Percentiles rank a stretch among this genome's conserved stretches.
These are phyloP conservation scores for Agelaius tricolor DNA, from an alignment of 2,113 vertebrate genomes.

Conservation along the genomic window DNA sequence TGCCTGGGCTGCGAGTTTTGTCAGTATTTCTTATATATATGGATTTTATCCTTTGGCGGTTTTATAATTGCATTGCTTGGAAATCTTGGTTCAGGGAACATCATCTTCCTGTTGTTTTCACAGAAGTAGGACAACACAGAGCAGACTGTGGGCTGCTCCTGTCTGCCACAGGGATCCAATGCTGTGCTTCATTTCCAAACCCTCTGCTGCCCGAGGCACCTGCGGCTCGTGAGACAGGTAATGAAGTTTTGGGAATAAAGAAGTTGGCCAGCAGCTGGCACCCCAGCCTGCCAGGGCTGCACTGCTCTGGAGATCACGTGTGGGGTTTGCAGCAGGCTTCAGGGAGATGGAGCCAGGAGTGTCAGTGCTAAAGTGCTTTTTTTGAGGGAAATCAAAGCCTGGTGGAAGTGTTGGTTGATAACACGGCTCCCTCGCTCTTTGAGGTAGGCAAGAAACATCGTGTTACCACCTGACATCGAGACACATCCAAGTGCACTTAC, in stretches of 20 bases:
- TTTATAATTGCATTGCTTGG: constrained; percentile 32
- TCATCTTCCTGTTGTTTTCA: not conserved
- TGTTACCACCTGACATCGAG: constrained; percentile 12
- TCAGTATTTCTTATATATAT: not conserved
- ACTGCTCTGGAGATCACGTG: not conserved
- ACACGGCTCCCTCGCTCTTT: not conserved
- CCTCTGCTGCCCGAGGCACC: not conserved
- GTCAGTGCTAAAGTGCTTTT: not conserved
- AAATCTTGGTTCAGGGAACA: not conserved
- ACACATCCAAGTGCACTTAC: not conserved
- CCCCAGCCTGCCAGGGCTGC: not conserved
- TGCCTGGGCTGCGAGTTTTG: not conserved
- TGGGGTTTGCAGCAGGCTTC: not conserved
- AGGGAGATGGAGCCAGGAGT: not conserved
- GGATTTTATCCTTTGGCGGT: constrained; percentile 2
- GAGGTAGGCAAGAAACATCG: constrained; percentile 50
- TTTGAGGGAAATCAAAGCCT: constrained; percentile 27
- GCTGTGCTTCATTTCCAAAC: not conserved
- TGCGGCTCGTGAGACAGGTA: not conserved
- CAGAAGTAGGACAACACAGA: not conserved
- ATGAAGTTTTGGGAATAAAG: not conserved
- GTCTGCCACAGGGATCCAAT: not conserved
- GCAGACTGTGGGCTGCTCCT: not conserved
- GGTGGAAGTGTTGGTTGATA: constrained; percentile 2
- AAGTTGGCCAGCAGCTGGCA: not conserved